Evolutionary conservation across 2,113 vertebrate genomes (phyloP).

Genomic region (Mormyrus lacerda): DNA sequence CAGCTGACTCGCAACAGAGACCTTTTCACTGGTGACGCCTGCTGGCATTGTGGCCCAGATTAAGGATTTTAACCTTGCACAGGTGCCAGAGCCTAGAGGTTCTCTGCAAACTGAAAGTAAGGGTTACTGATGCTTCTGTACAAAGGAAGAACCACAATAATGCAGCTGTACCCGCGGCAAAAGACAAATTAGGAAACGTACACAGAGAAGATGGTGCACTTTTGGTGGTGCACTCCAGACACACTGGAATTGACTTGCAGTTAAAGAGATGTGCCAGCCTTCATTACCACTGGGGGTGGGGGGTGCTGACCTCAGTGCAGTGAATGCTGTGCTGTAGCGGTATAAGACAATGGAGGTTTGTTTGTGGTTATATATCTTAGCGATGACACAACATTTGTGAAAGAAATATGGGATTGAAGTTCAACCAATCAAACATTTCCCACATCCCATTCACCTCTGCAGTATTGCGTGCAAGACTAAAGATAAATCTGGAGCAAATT

Average conservation of each 20-base stretch:
- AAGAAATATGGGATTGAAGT: not conserved
- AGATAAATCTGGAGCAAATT: not conserved
- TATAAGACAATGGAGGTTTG: not conserved
- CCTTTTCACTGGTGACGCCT: not conserved
- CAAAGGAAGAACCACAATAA: not conserved
- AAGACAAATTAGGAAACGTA: not conserved
- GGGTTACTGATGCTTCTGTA: not conserved
- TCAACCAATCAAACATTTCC: not conserved
- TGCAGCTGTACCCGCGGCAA: not conserved
- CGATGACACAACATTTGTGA: not conserved
- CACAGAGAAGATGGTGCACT: not conserved
- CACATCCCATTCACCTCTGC: not conserved
- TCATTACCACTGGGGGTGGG: not conserved
- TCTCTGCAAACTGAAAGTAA: not conserved
- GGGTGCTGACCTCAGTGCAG: not conserved
- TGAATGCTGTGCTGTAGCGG: not conserved
- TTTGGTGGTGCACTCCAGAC: not conserved
- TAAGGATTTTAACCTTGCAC: not conserved
- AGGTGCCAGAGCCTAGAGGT: not conserved
- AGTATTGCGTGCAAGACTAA: not conserved
- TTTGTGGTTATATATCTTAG: not conserved
- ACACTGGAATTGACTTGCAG: not conserved
- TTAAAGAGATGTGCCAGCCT: not conserved
- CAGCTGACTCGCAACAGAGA: not conserved
- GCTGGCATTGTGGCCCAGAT: not conserved